Percentiles rank a stretch among this genome's conserved stretches.
Conservation (phyloP, 2,797 vertebrate species). For the Trachurus trachurus region DNA sequence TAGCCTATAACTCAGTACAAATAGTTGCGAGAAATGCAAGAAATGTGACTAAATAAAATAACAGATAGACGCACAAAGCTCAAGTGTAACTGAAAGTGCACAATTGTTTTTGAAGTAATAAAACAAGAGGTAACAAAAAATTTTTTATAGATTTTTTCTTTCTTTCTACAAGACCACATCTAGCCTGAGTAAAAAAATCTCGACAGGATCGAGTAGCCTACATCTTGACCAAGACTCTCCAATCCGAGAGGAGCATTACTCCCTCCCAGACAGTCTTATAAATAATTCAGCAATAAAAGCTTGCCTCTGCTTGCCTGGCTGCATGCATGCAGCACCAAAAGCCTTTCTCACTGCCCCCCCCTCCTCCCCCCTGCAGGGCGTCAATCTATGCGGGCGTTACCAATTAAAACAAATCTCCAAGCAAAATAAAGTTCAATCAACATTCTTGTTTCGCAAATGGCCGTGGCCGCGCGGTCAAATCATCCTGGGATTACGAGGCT, state of each 20-base stretch:
- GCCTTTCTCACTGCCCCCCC: constrained; percentile 14
- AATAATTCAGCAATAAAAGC: constrained; percentile 86
- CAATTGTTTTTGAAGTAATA: not conserved
- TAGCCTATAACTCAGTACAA: too few species aligned
- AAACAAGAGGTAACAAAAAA: not conserved
- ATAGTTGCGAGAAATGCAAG: too few species aligned
- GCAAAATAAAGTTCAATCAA: constrained; percentile 81
- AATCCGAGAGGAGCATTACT: constrained; percentile 60
- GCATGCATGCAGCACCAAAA: constrained; percentile 73
- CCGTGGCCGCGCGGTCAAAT: constrained; percentile 61
- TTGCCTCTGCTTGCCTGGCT: constrained; percentile 73
- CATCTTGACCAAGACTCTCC: constrained; percentile 42
- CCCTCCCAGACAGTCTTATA: constrained; percentile 77
- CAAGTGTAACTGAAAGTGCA: not conserved
- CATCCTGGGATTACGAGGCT: constrained; percentile 76
- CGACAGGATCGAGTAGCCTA: constrained; percentile 17
- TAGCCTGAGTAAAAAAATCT: not conserved
- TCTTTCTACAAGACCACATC: not conserved
- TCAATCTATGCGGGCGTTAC: constrained; percentile 54
- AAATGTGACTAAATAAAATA: not conserved
- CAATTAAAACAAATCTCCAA: constrained; percentile 71
- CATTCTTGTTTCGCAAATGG: constrained; percentile 69
- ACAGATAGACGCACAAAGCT: not conserved
- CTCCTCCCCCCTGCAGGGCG: not conserved
- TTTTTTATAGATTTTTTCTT: too few species aligned